Conservation (phyloP, 2,797 vertebrate species). For the Diplodus sargus region DNA sequence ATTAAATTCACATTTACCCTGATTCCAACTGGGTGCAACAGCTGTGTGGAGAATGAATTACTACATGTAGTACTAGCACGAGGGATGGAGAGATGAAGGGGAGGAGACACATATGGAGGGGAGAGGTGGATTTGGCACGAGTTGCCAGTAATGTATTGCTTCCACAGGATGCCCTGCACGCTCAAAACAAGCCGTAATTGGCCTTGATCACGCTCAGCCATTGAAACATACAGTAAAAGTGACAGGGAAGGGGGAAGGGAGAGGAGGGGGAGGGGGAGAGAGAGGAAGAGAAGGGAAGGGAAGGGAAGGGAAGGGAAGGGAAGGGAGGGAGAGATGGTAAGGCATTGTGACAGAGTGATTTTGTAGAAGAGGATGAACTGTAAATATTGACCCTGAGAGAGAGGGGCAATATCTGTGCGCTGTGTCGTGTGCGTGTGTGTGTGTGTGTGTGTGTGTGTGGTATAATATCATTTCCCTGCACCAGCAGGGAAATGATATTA, state of each 20-base stretch:
- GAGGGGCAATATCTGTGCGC: slow-evolving; percentile 45
- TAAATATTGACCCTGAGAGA: slow-evolving; percentile 79
- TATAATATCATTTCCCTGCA: slow-evolving; percentile 25
- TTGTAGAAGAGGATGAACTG: slow-evolving; percentile 73
- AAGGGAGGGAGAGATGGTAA: slow-evolving; percentile 47
- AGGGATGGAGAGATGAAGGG: slow-evolving; percentile 26
- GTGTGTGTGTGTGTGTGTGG: no score
- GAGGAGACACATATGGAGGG: slow-evolving; percentile 55
- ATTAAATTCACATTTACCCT: slow-evolving; percentile 61
- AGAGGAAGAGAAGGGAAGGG: neutral
- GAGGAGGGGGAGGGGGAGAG: neutral
- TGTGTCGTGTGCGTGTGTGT: neutral
- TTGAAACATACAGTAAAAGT: slow-evolving; percentile 71
- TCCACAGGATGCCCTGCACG: slow-evolving; percentile 70
- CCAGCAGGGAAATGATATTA: slow-evolving; percentile 50
- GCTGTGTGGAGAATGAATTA: slow-evolving; percentile 60
- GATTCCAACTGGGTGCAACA: slow-evolving; percentile 58
- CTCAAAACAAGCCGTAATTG: slow-evolving; percentile 74
- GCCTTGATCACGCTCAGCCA: slow-evolving; percentile 72
- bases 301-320: neutral
- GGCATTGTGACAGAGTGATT: slow-evolving; percentile 68
- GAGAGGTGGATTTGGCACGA: slow-evolving; percentile 55
- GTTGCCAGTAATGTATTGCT: slow-evolving; percentile 66
- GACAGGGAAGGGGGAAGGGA: slow-evolving; percentile 51
- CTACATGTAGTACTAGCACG: slow-evolving; percentile 52